These are phyloP conservation scores for Enteromius thamalakanensis DNA, from an alignment of 2,797 vertebrate genomes.

Conservation along the genomic window DNA sequence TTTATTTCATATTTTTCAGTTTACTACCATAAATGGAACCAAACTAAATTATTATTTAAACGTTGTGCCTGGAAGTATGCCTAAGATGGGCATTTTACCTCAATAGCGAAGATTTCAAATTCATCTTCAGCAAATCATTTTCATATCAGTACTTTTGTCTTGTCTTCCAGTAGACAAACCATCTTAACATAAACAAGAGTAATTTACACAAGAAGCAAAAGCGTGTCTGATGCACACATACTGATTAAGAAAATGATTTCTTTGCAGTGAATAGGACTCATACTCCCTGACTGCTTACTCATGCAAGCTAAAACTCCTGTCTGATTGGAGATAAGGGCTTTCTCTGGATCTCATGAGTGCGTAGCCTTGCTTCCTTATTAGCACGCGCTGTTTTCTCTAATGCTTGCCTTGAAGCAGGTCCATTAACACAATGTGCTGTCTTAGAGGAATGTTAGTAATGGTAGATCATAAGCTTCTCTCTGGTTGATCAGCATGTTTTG, in stretches of 20 bases:
- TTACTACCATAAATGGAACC: background rate
- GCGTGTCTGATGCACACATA: background rate
- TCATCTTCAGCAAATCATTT: background rate
- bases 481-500: background rate
- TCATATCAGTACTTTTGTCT: background rate
- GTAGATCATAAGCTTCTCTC: background rate
- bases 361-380: slow-evolving; percentile 1
- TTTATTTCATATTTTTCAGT: background rate
- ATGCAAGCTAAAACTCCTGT: background rate
- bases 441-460: background rate
- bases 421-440: slow-evolving; percentile 25
- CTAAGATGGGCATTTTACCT: background rate
- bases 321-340: slow-evolving; percentile 12
- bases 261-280: slow-evolving; percentile 3
- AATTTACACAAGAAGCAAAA: background rate
- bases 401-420: background rate
- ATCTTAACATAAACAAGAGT: background rate
- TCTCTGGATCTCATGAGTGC: slow-evolving; percentile 1
- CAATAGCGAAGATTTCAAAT: background rate
- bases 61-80: background rate
- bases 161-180: background rate
- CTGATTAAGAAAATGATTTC: background rate
- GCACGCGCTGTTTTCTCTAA: slow-evolving; percentile 9
- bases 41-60: background rate
- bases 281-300: slow-evolving; percentile 12